Evolutionary conservation across 1,140 invertebrate species (phyloP).

Genomic region (Trachymyrmex septentrionalis): DNA sequence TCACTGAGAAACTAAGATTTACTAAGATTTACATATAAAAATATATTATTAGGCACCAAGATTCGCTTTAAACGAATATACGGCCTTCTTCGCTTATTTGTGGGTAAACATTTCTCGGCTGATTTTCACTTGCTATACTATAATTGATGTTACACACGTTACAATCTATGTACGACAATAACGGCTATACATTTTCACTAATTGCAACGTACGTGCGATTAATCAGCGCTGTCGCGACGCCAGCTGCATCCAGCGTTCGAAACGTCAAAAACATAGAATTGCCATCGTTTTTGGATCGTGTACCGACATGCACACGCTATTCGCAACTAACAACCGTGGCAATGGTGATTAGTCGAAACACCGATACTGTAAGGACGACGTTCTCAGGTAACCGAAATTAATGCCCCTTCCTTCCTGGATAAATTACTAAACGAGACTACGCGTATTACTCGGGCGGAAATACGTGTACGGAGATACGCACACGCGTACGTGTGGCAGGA

Average conservation of each 20-base stretch:
- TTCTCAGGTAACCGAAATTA: slow-evolving; percentile 30
- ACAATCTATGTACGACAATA: slow-evolving; percentile 4
- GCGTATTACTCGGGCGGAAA: slow-evolving; percentile 1
- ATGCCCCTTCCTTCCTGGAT: not conserved
- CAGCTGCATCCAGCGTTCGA: slow-evolving; percentile 24
- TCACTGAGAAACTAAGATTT: too few species aligned
- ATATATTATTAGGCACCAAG: too few species aligned
- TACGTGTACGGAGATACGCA: not conserved
- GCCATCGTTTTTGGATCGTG: slow-evolving; percentile 33
- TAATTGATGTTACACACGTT: slow-evolving; percentile 8
- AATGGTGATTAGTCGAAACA: slow-evolving; percentile 15
- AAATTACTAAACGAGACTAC: slow-evolving; percentile 18
- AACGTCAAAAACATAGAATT: slow-evolving; percentile 45
- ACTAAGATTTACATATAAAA: too few species aligned
- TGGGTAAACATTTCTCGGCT: too few species aligned
- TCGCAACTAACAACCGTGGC: not conserved
- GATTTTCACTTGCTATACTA: not conserved
- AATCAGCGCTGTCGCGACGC: slow-evolving; percentile 41
- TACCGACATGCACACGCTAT: slow-evolving; percentile 7
- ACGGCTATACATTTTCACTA: slow-evolving; percentile 23
- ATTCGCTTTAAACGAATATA: too few species aligned
- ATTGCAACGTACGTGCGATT: slow-evolving; percentile 46
- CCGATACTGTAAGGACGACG: not conserved
- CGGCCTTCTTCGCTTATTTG: too few species aligned
- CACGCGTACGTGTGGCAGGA: too few species aligned